These are phyloP conservation scores for Cephus runcator DNA, from an alignment of 2,888 invertebrate genomes.

Conservation along the genomic window DNA sequence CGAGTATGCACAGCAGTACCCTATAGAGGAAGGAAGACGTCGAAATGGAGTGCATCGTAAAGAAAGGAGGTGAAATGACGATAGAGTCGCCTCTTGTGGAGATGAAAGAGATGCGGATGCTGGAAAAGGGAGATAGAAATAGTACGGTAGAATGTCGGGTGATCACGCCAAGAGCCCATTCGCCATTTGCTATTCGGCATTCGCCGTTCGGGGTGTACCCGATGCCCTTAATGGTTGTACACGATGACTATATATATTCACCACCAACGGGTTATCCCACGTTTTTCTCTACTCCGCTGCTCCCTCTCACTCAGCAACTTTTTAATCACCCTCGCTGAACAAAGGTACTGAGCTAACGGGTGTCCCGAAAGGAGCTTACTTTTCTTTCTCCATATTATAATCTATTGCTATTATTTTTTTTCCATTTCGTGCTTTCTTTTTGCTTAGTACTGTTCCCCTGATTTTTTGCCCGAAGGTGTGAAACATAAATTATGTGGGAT, in stretches of 20 bases:
- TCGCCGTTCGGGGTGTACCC: slow-evolving; percentile 29
- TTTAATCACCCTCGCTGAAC: slow-evolving; percentile 55
- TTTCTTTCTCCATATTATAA: not conserved
- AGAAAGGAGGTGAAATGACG: slow-evolving; percentile 15
- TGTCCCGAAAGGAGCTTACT: slow-evolving; percentile 23
- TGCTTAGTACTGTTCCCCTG: not conserved
- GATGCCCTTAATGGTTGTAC: slow-evolving; percentile 44
- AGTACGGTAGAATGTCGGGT: slow-evolving; percentile 21
- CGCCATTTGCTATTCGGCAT: slow-evolving; percentile 17
- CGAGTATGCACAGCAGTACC: not conserved
- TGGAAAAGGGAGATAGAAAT: slow-evolving; percentile 19
- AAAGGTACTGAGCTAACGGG: slow-evolving; percentile 45
- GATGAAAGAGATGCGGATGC: slow-evolving; percentile 20
- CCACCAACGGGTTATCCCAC: slow-evolving; percentile 39
- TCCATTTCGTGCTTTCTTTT: not conserved
- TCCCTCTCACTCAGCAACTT: slow-evolving; percentile 45
- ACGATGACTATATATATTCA: slow-evolving; percentile 27
- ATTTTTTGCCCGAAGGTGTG: not conserved
- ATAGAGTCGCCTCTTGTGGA: slow-evolving; percentile 2
- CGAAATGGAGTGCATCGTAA: slow-evolving; percentile 11
- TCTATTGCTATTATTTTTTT: not conserved
- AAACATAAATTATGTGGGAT: not conserved
- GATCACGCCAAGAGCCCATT: slow-evolving; percentile 41
- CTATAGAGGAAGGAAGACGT: slow-evolving; percentile 11
- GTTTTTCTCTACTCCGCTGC: slow-evolving; percentile 33